Conservation (phyloP, 1,140 invertebrate genomes). For the Trichonephila clavata region DNA sequence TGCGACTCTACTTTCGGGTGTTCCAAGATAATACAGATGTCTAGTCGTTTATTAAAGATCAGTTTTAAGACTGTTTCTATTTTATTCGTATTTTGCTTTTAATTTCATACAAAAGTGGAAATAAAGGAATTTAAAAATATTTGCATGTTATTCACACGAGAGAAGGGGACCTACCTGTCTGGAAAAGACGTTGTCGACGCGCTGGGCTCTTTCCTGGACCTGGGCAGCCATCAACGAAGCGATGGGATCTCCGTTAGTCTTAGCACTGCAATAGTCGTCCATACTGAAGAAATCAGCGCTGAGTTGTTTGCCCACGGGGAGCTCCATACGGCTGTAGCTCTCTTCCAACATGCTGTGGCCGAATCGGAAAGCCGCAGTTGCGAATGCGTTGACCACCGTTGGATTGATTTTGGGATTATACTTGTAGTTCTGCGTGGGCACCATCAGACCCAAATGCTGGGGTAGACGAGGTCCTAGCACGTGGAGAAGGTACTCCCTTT, state of each 20-base stretch:
- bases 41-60: too few relatives aligned
- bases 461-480: slow-evolving; percentile 87
- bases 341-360: slow-evolving; percentile 94
- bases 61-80: too few relatives aligned
- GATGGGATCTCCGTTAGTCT: not conserved
- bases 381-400: slow-evolving; percentile 96
- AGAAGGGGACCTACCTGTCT: slow-evolving; percentile 86
- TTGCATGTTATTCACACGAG: too few relatives aligned
- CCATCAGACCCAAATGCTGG: slow-evolving; percentile 81
- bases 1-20: too few relatives aligned
- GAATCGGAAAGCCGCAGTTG: slow-evolving; percentile 96
- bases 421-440: slow-evolving; percentile 84
- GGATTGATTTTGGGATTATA: slow-evolving; percentile 91
- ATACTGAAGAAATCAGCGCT: slow-evolving; percentile 64
- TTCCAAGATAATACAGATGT: too few relatives aligned
- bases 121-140: too few relatives aligned
- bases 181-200: slow-evolving; percentile 92
- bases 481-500: slow-evolving; percentile 93
- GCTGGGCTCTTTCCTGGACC: slow-evolving; percentile 19
- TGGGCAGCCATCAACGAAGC: not conserved
- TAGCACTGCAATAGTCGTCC: slow-evolving; percentile 53
- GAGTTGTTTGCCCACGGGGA: not conserved
- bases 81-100: too few relatives aligned
- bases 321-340: not conserved
- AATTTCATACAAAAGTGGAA: too few relatives aligned